phyloP scores from a whole-genome alignment of 2,113 vertebrate genomes.

The Bettongia penicillata region DNA sequence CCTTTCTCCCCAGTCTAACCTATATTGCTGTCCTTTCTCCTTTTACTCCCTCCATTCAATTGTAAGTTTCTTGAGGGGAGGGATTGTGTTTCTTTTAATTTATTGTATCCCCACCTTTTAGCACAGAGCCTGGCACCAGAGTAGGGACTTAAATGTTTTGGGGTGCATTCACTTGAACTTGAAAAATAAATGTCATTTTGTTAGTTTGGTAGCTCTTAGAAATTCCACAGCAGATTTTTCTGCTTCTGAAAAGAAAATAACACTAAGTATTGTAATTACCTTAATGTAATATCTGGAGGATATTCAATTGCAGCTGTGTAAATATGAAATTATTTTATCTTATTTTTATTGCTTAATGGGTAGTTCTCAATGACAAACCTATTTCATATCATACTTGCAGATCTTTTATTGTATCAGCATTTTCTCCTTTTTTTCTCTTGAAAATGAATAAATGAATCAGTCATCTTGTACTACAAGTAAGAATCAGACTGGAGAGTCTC shows the following conservation, averaged over 20 bases:
- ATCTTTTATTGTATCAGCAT: conserved; percentile 65
- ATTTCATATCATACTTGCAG: conserved; percentile 72
- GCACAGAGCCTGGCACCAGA: background rate
- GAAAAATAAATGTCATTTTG: conserved; percentile 49
- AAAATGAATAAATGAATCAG: conserved; percentile 71
- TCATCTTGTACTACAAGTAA: conserved; percentile 34
- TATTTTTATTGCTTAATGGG: conserved; percentile 72
- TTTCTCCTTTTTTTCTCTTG: conserved; percentile 61
- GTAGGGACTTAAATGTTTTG: background rate
- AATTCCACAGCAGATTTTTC: conserved; percentile 44
- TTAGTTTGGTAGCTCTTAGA: conserved; percentile 45
- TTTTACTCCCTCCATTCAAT: background rate
- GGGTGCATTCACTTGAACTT: background rate
- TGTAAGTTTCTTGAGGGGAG: background rate
- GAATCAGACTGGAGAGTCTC: background rate
- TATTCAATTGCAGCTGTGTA: conserved; percentile 67
- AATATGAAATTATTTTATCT: conserved; percentile 76
- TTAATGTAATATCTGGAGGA: conserved; percentile 64
- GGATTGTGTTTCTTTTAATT: background rate
- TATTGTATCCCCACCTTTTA: background rate
- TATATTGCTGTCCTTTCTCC: background rate
- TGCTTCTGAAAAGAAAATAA: conserved; percentile 32
- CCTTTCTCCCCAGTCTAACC: background rate
- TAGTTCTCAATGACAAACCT: conserved; percentile 79
- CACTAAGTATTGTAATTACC: conserved; percentile 56